phyloP scores from a whole-genome alignment of 2,888 invertebrate species.

The Halocaridina rubra region DNA sequence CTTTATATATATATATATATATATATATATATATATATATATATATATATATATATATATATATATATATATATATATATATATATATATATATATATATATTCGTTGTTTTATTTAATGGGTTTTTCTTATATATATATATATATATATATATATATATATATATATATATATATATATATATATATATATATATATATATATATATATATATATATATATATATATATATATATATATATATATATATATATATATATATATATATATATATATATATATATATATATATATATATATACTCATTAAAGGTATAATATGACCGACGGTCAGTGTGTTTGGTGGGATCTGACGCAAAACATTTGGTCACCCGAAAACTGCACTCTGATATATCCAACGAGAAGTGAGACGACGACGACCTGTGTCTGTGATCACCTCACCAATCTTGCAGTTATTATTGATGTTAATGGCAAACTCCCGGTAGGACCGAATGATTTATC shows the following conservation, averaged over 20 bases:
- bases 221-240: neutral
- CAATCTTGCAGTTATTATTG: neutral
- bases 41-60: too few species aligned
- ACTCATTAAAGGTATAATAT: too few species aligned
- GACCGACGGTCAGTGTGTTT: neutral
- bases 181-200: neutral
- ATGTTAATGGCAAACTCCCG: neutral
- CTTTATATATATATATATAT: too few species aligned
- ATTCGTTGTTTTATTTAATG: too few species aligned
- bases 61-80: too few species aligned
- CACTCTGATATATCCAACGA: neutral
- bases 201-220: neutral
- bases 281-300: neutral
- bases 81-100: too few species aligned
- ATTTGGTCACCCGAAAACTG: neutral
- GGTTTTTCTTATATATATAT: neutral
- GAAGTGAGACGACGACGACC: neutral
- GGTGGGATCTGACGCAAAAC: neutral
- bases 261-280: neutral
- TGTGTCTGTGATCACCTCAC: neutral
- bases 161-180: neutral
- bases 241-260: neutral
- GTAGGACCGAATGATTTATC: neutral
- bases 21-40: too few species aligned
- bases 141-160: conserved; percentile 11